Evolutionary conservation across 2,888 invertebrate species (phyloP), one percentile per base, ranked within the genome.

Genomic region (Smittia aterrima): DNA sequence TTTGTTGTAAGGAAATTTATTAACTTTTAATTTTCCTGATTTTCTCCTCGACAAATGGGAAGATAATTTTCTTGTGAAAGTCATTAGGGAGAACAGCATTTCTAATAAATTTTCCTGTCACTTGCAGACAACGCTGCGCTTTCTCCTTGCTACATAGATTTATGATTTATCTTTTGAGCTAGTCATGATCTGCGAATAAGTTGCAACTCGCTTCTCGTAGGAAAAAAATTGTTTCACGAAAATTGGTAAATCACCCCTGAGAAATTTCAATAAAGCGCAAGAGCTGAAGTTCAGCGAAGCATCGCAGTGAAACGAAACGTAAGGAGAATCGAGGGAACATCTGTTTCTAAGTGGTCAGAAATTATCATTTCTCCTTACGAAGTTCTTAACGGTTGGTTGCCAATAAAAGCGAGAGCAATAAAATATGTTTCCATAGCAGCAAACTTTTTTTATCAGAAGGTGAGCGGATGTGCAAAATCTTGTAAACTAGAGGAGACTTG

Each of bases 91-190:
- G 54, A 62, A 68, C 68, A 68, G 68, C 18, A 71, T 54, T 27
- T 62, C 72, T 40, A 32, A 72, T 72, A 72, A 72, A 72, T 72
- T 72, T 70, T 72, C 54, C 72, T 72, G 72, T 72, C 72, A 72
- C n/a, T 62, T n/a, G 62, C 72, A 72, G 62, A 72, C 72, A 72
- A 62, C 53, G 13, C 32, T n/a, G 47, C 16, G 47, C 16, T 47
- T n/a, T 47, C 16, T 6, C 47, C 7, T 40, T 40, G 6, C 32
- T 22, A 18, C 40, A 20, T 16, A 53, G 64, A 70, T 70, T 72
- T 58, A 72, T 72, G 72, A 72, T 72, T 72, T 72, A 72, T 72
- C 72, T 62, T 25, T 20, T 9, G 13, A 58, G 47, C 58, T 18
- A 58, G 58, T 58, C 58, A 58, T 58, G 58, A 58, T 58, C 58